These are phyloP conservation scores for Holacanthus passer DNA, from an alignment of 2,113 vertebrate genomes.

Conservation along the genomic window DNA sequence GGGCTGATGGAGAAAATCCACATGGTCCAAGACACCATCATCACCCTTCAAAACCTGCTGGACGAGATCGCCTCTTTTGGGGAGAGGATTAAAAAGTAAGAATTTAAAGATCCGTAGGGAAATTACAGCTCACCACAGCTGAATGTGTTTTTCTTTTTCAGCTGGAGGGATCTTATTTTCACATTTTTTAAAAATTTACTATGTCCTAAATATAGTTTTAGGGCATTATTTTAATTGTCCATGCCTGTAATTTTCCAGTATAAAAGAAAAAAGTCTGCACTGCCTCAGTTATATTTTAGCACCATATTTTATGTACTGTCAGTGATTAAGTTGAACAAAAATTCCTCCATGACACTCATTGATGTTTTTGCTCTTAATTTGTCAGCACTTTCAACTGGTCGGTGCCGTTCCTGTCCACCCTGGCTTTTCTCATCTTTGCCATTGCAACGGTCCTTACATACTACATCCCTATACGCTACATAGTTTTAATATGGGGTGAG, in stretches of 20 bases:
- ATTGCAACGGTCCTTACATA: slow-evolving; percentile 87
- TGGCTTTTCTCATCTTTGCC: slow-evolving; percentile 90
- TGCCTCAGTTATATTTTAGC: not conserved
- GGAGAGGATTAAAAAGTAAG: slow-evolving; percentile 97
- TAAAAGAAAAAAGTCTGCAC: not conserved
- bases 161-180: not conserved
- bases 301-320: not conserved
- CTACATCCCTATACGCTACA: slow-evolving; percentile 92
- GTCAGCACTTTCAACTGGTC: slow-evolving; percentile 97
- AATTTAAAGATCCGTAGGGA: not conserved
- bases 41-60: slow-evolving; percentile 92
- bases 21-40: slow-evolving; percentile 96
- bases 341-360: not conserved
- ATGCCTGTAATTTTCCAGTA: not conserved
- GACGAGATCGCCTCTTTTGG: slow-evolving; percentile 92
- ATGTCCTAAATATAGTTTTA: slow-evolving; percentile 1
- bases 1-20: slow-evolving; percentile 95
- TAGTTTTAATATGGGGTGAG: slow-evolving; percentile 97
- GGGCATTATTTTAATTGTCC: not conserved
- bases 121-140: not conserved
- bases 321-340: not conserved
- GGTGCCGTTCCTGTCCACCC: slow-evolving; percentile 91
- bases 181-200: no score
- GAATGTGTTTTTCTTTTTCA: slow-evolving; percentile 2
- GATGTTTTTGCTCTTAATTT: slow-evolving; percentile 36